Conservation (phyloP, 2,888 invertebrate species). For the Noctua janthina region DNA sequence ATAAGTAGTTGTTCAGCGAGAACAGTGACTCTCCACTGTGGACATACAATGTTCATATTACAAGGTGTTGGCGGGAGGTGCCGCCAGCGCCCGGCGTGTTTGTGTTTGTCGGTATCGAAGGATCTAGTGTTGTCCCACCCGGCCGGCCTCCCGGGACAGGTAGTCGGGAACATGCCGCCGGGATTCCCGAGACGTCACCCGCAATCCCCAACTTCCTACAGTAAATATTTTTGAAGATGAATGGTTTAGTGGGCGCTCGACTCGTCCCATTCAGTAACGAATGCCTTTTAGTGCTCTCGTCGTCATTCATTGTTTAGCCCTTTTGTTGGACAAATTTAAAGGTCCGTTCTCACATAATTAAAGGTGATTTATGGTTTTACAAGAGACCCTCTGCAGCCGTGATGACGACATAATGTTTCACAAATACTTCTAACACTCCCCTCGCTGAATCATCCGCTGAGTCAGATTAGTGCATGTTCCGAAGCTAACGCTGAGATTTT, state of each 20-base stretch:
- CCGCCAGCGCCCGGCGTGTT: slow-evolving; percentile 22
- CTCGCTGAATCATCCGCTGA: slow-evolving; percentile 54
- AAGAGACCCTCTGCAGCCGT: slow-evolving; percentile 14
- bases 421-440: slow-evolving; percentile 43
- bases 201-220: slow-evolving; percentile 74
- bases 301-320: slow-evolving; percentile 53
- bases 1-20: slow-evolving; percentile 51
- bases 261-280: slow-evolving; percentile 68
- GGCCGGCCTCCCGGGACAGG: slow-evolving; percentile 74
- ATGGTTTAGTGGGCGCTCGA: slow-evolving; percentile 68
- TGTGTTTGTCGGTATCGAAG: slow-evolving; percentile 65
- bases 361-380: slow-evolving; percentile 52
- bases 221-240: slow-evolving; percentile 79
- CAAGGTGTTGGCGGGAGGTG: slow-evolving; percentile 63
- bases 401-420: slow-evolving; percentile 44
- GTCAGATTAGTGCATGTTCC: slow-evolving; percentile 52
- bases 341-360: slow-evolving; percentile 53
- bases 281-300: slow-evolving; percentile 63
- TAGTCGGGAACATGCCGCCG: slow-evolving; percentile 69
- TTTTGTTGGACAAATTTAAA: slow-evolving; percentile 54
- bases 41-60: slow-evolving; percentile 61
- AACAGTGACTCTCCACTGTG: slow-evolving; percentile 53
- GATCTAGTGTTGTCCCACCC: slow-evolving; percentile 67
- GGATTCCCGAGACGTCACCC: slow-evolving; percentile 75
- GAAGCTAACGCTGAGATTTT: slow-evolving; percentile 48